These are phyloP conservation scores for Neoascia interrupta DNA, from an alignment of 2,888 invertebrate species.

Conservation along the genomic window DNA sequence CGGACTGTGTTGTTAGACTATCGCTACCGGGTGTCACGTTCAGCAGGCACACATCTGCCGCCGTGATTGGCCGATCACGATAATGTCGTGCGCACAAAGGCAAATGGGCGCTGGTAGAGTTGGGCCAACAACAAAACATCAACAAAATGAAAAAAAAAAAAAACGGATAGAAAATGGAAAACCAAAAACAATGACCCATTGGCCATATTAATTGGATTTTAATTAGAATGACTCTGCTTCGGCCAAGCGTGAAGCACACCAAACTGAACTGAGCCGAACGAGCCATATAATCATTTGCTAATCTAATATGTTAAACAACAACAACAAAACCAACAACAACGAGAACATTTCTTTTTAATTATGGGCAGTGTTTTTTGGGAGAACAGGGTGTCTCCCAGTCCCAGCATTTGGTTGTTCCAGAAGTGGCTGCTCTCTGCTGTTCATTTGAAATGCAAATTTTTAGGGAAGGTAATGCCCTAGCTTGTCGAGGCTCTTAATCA, in stretches of 20 bases:
- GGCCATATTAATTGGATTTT: slow-evolving; percentile 68
- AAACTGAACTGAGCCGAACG: slow-evolving; percentile 53
- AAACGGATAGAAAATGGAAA: slow-evolving; percentile 12
- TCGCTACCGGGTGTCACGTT: slow-evolving; percentile 48
- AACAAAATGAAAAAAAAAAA: neutral
- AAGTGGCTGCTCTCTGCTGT: slow-evolving; percentile 18
- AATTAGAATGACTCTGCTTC: slow-evolving; percentile 62
- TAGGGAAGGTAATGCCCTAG: slow-evolving; percentile 15
- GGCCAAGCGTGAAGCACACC: slow-evolving; percentile 45
- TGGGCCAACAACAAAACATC: slow-evolving; percentile 7
- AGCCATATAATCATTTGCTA: slow-evolving; percentile 68
- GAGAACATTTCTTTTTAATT: slow-evolving; percentile 31
- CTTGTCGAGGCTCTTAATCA: slow-evolving; percentile 12
- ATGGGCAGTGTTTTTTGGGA: neutral
- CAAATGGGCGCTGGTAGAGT: slow-evolving; percentile 6
- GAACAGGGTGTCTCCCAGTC: neutral
- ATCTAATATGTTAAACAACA: slow-evolving; percentile 58
- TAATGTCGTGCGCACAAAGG: slow-evolving; percentile 49
- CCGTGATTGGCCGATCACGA: slow-evolving; percentile 62
- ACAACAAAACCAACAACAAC: slow-evolving; percentile 20
- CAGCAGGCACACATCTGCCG: slow-evolving; percentile 38
- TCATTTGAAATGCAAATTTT: slow-evolving; percentile 66
- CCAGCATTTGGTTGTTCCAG: slow-evolving; percentile 3
- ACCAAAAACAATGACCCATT: slow-evolving; percentile 63
- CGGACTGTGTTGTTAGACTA: slow-evolving; percentile 6